Evolutionary conservation across 2,113 vertebrate genomes (phyloP).

Genomic region (Heterotilapia buettikoferi): DNA sequence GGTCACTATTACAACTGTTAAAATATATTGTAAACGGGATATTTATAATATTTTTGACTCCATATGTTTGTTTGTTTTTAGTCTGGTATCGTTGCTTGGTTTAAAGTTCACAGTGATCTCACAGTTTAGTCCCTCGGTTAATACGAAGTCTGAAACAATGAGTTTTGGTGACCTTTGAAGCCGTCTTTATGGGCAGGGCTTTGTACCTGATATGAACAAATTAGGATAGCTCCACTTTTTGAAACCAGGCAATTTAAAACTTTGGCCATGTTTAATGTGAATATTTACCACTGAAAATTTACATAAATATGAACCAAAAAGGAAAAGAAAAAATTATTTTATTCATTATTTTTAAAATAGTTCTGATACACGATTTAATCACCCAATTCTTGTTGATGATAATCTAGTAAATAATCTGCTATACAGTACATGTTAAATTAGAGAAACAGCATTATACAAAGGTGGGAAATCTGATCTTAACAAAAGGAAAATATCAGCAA

Average conservation of each 20-base stretch:
- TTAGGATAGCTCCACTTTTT: background rate
- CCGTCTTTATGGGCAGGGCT: background rate
- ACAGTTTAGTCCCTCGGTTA: background rate
- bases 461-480: background rate
- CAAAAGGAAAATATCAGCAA: background rate
- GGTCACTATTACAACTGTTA: accelerated
- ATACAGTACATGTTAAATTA: background rate
- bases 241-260: background rate
- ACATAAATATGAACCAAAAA: background rate
- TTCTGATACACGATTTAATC: background rate
- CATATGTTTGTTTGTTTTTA: background rate
- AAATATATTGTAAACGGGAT: background rate
- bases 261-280: background rate
- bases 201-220: background rate
- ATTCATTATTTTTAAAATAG: background rate
- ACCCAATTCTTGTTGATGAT: background rate
- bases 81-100: background rate
- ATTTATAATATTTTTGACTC: background rate
- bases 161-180: background rate
- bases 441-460: background rate
- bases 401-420: background rate
- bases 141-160: background rate
- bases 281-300: background rate
- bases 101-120: background rate
- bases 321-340: accelerated